Conservation (phyloP, 2,113 vertebrate species). For the Elgaria multicarinata region DNA sequence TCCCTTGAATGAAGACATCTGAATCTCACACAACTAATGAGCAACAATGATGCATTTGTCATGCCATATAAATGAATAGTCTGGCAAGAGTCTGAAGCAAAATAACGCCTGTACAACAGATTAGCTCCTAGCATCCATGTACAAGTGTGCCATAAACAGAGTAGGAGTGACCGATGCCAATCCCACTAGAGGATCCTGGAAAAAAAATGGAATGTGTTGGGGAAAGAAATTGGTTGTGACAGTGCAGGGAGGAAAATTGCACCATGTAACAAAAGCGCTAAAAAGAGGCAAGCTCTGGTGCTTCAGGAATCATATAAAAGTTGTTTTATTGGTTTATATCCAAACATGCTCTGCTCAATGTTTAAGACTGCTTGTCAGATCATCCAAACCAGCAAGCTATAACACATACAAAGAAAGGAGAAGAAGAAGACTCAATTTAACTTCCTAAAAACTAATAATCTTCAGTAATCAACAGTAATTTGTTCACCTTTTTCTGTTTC, state of each 20-base stretch:
- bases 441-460: slow-evolving; percentile 2
- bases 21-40: background rate
- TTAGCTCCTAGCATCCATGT: background rate
- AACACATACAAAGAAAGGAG: background rate
- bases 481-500: background rate
- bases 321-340: too few relatives aligned
- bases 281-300: too few relatives aligned
- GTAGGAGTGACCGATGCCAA: background rate
- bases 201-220: background rate
- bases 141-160: background rate
- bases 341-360: too few relatives aligned
- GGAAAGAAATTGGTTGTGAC: background rate
- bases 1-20: background rate
- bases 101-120: background rate
- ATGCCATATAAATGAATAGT: background rate
- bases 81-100: background rate
- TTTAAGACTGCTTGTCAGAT: too few relatives aligned
- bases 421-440: background rate
- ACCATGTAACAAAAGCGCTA: too few relatives aligned
- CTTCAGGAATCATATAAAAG: too few relatives aligned
- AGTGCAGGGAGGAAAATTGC: too few relatives aligned
- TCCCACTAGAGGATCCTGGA: background rate
- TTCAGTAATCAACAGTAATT: slow-evolving; percentile 10
- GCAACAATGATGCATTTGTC: background rate
- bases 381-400: background rate